Evolutionary conservation across 2,113 vertebrate genomes (phyloP).

Genomic region (Pimephales promelas): DNA sequence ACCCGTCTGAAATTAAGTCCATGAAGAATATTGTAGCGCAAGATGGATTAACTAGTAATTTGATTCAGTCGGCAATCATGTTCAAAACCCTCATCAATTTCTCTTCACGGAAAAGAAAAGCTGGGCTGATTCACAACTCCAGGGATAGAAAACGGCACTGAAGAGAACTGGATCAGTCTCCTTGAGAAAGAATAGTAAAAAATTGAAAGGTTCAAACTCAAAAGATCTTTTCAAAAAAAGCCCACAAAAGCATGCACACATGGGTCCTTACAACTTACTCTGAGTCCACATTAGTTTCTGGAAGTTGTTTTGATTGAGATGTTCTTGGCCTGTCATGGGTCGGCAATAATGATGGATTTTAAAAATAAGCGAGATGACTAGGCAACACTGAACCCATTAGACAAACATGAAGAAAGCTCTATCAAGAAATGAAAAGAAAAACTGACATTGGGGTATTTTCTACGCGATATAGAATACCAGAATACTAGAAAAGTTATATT

Average conservation of each 20-base stretch:
- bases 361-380: background rate
- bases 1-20: conserved; percentile 64
- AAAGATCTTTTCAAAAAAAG: background rate
- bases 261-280: background rate
- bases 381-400: background rate
- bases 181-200: background rate
- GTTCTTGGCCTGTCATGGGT: background rate
- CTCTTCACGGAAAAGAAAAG: conserved; percentile 7
- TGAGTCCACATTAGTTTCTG: background rate
- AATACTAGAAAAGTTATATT: too few relatives aligned
- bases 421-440: too few relatives aligned
- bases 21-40: conserved; percentile 67
- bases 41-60: conserved; percentile 74
- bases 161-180: background rate
- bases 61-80: conserved; percentile 69
- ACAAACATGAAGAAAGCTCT: too few relatives aligned
- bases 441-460: too few relatives aligned
- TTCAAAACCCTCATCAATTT: conserved; percentile 5
- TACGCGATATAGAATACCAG: too few relatives aligned
- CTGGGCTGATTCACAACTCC: background rate
- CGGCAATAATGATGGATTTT: background rate
- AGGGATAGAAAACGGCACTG: background rate
- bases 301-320: background rate
- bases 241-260: background rate
- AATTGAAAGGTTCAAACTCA: background rate